phyloP scores from a whole-genome alignment of 2,113 vertebrate species.

The Cyanistes caeruleus region DNA sequence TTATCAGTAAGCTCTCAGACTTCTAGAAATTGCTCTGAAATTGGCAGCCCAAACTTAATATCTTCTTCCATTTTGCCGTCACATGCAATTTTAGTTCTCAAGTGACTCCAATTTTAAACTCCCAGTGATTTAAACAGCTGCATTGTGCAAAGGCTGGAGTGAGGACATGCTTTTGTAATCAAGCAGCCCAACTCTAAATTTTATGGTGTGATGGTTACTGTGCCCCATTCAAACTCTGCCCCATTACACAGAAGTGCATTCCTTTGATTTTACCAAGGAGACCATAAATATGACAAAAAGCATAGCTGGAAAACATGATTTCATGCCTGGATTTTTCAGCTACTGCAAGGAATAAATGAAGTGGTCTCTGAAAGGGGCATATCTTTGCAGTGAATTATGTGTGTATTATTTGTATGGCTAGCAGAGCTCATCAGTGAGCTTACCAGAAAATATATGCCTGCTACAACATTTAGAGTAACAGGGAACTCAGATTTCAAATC shows the following conservation, averaged over 20 bases:
- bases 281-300: conserved; percentile 56
- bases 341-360: conserved; percentile 30
- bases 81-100: neutral
- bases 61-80: conserved; percentile 44
- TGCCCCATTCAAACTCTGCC: conserved; percentile 42
- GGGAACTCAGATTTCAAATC: neutral
- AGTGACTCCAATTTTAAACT: conserved; percentile 36
- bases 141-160: neutral
- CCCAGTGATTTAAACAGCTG: conserved; percentile 55
- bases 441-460: neutral
- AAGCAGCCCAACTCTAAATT: conserved; percentile 9
- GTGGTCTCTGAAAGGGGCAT: neutral
- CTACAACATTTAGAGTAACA: neutral
- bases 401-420: neutral
- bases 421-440: conserved; percentile 4
- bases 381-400: neutral
- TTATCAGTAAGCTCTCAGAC: neutral
- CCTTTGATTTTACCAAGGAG: conserved; percentile 60
- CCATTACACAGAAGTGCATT: conserved; percentile 45
- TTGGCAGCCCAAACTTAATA: conserved; percentile 6
- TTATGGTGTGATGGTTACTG: conserved; percentile 13
- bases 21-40: conserved; percentile 45
- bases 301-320: conserved; percentile 50
- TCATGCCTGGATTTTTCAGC: conserved; percentile 56
- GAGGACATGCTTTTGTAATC: conserved; percentile 53